phyloP scores from a whole-genome alignment of 2,797 vertebrate genomes.

The Dryobates pubescens region DNA sequence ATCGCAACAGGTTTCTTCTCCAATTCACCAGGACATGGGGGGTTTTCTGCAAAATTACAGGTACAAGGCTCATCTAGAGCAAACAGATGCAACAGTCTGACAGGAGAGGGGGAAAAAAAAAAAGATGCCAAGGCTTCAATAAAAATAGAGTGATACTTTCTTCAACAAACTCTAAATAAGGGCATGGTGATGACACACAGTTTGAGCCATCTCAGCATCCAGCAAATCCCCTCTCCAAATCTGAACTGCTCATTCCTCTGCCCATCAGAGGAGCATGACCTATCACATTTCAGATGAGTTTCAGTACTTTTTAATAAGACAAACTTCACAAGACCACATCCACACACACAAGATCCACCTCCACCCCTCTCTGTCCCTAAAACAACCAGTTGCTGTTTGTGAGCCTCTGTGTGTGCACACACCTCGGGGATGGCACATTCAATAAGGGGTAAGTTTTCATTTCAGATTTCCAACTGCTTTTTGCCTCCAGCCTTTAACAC shows the following conservation, averaged over 20 bases:
- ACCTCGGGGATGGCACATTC: background rate
- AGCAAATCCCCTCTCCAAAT: background rate
- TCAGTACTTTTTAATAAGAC: background rate
- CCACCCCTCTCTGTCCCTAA: background rate
- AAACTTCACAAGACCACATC: background rate
- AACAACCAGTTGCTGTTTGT: rapidly evolving
- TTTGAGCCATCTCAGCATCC: background rate
- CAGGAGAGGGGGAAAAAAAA: background rate
- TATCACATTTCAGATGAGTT: background rate
- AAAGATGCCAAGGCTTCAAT: too few relatives aligned
- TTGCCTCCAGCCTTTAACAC: background rate
- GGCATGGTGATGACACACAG: background rate
- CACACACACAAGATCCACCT: background rate
- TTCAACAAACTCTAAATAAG: background rate
- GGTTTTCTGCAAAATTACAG: background rate
- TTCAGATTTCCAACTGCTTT: background rate
- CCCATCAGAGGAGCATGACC: background rate
- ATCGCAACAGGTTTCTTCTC: background rate
- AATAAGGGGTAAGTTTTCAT: background rate
- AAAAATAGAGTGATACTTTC: background rate
- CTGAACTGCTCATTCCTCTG: background rate
- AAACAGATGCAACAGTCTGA: background rate
- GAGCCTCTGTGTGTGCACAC: background rate
- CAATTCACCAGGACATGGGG: rapidly evolving
- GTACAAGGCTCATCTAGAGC: background rate